Conservation (phyloP, 2,888 invertebrate genomes). For the Serripes groenlandicus region DNA sequence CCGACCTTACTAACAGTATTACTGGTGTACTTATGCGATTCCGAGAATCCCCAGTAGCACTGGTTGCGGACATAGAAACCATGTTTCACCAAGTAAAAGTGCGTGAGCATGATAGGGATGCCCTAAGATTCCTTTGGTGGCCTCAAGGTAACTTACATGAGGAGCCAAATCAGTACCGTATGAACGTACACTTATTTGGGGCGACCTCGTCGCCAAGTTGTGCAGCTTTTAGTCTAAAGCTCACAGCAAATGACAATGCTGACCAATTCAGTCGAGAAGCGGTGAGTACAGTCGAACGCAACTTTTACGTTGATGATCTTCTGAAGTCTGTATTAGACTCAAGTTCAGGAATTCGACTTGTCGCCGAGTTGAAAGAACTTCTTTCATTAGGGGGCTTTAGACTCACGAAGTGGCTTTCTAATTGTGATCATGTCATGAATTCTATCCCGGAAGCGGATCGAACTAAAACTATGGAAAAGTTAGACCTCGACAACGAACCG, state of each 20-base stretch:
- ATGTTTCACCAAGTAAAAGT: constrained; percentile 62
- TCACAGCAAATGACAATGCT: constrained; percentile 30
- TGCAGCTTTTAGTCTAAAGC: constrained; percentile 25
- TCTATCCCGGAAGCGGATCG: constrained; percentile 36
- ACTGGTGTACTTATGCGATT: constrained; percentile 65
- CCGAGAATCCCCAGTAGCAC: constrained; percentile 51
- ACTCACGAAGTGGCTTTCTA: constrained; percentile 49
- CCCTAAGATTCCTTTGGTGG: constrained; percentile 65
- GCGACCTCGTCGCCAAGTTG: constrained; percentile 41
- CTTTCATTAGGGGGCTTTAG: constrained; percentile 25
- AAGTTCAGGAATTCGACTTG: constrained; percentile 22
- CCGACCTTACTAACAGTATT: constrained; percentile 66
- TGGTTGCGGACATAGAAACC: constrained; percentile 59
- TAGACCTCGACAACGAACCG: constrained; percentile 19
- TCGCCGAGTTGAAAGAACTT: constrained; percentile 33
- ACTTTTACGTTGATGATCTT: constrained; percentile 59
- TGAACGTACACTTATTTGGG: constrained; percentile 40
- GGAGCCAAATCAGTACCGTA: constrained; percentile 26
- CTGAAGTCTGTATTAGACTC: constrained; percentile 39
- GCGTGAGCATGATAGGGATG: constrained; percentile 37
- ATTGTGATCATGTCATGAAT: constrained; percentile 33
- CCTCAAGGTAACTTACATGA: constrained; percentile 36
- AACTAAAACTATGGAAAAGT: constrained; percentile 24
- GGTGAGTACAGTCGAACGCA: constrained; percentile 28
- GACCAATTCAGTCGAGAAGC: constrained; percentile 26